Base-by-base conservation (phyloP, 2,888 invertebrate species). In the Sphinx pinastri region DNA sequence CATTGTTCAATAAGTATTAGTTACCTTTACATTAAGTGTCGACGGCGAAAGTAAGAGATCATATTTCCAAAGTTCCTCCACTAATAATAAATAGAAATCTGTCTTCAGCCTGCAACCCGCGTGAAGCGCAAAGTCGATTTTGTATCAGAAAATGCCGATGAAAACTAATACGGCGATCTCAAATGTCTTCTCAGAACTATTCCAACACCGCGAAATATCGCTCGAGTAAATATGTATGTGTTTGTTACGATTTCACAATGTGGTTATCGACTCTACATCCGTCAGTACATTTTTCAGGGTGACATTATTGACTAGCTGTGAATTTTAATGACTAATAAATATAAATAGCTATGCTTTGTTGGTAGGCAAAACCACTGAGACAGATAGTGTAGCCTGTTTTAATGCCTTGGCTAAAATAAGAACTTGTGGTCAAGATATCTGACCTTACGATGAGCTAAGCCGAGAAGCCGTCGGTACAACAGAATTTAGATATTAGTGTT, bases 41-140 rank as follows among this genome's bases (percentile, higher is more conserved):
- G 55, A 55, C 55, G 76, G 84, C 83, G 86, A 88, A 88, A 88
- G 87, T 84, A 78, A 80, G 81, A 76, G 81, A 86, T 89, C 82
- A 87, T 84, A 86, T 88, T 88, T 86, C 87, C 81, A 80, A 79
- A 84, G 76, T 80, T 76, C 77, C 84, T 81, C 81, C 82, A 76
- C 77, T 80, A 82, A 55, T 83, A 86, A 84, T 83, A 85, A 88
- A 88, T 88, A 90, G 90, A 91, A 92, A 92, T 88, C 84, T 80
- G 76, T 80, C 86, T 86, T 85, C 80, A 84, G 81, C 84, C 82
- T n/a, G 19, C 83, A 78, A 75, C 77, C 77, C 83, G 75, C 78
- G 75, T 70, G 19, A 25, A 19, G 75, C 79, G 73, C 78, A 74
- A 78, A 72, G 75, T 76, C 79, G 81, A 88, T 88, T 88, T 84